Percentiles rank a stretch among this genome's conserved stretches.
Conservation (phyloP, 2,797 vertebrate species). For the Takifugu ocellatus region DNA sequence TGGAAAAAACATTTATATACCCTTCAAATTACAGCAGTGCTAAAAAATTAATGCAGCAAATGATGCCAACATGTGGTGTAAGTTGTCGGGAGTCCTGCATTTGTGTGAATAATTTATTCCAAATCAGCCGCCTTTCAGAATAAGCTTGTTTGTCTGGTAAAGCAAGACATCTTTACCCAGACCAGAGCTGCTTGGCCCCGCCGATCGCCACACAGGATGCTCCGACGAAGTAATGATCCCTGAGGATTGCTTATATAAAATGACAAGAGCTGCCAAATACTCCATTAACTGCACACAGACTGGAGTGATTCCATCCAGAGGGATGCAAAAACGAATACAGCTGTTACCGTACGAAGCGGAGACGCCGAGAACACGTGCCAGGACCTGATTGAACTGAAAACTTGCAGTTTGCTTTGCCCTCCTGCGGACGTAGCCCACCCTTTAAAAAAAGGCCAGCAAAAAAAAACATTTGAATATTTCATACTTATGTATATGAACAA, state of each 20-base stretch:
- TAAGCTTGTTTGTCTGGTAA: slow-evolving; percentile 16
- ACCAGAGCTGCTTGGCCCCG: slow-evolving; percentile 51
- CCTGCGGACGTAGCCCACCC: slow-evolving; percentile 34
- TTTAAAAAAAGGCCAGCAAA: slow-evolving; percentile 32
- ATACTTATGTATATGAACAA: slow-evolving; percentile 59
- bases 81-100: neutral
- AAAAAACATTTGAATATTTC: slow-evolving; percentile 62
- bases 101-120: slow-evolving; percentile 11
- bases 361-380: slow-evolving; percentile 35
- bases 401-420: slow-evolving; percentile 17
- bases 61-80: slow-evolving; percentile 6
- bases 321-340: slow-evolving; percentile 52
- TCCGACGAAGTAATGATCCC: slow-evolving; percentile 41
- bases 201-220: slow-evolving; percentile 48
- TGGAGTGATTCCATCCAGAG: slow-evolving; percentile 42
- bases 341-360: slow-evolving; percentile 41
- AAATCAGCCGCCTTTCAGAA: slow-evolving; percentile 3
- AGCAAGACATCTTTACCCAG: slow-evolving; percentile 42
- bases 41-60: slow-evolving; percentile 3
- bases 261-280: slow-evolving; percentile 66
- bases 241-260: slow-evolving; percentile 44
- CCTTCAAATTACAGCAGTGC: too few species aligned
- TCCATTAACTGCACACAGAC: slow-evolving; percentile 67
- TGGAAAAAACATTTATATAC: neutral
- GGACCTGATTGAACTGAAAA: slow-evolving; percentile 34